These are phyloP conservation scores for Epizoanthus stellaris DNA, from an alignment of 92 coral and sea anemone genomes.

Conservation along the genomic window DNA sequence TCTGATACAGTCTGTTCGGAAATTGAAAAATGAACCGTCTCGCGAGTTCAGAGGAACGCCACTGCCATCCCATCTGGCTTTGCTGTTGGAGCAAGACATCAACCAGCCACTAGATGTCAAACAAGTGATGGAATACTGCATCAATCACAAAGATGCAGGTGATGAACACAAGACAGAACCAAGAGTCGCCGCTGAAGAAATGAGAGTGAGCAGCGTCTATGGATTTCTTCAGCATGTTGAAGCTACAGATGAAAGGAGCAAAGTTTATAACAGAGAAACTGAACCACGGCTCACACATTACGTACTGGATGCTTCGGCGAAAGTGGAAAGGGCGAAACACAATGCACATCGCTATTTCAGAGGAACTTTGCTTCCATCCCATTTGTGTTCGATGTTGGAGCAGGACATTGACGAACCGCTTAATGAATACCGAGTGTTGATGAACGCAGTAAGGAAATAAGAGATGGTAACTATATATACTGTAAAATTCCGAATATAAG, in stretches of 20 bases:
- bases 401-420: slow-evolving; percentile 21
- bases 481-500: no score
- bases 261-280: no score
- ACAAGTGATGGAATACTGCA: not conserved
- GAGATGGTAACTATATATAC: no score
- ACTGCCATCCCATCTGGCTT: not conserved
- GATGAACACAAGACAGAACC: no score
- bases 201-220: not conserved
- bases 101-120: not conserved
- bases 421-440: not conserved
- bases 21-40: no score
- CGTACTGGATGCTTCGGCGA: not conserved
- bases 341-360: slow-evolving; percentile 5
- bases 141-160: not conserved
- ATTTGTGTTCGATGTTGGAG: slow-evolving; percentile 13
- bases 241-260: not conserved
- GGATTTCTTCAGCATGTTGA: not conserved
- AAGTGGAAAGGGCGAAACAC: not conserved
- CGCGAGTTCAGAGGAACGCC: no score
- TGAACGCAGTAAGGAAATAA: not conserved
- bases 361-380: slow-evolving; percentile 16
- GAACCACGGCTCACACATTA: not conserved
- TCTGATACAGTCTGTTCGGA: no score
- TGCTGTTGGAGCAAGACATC: slow-evolving; percentile 1
- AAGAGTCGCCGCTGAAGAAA: no score